Conservation (phyloP, 1,140 invertebrate species). For the Drosophila bocqueti region DNA sequence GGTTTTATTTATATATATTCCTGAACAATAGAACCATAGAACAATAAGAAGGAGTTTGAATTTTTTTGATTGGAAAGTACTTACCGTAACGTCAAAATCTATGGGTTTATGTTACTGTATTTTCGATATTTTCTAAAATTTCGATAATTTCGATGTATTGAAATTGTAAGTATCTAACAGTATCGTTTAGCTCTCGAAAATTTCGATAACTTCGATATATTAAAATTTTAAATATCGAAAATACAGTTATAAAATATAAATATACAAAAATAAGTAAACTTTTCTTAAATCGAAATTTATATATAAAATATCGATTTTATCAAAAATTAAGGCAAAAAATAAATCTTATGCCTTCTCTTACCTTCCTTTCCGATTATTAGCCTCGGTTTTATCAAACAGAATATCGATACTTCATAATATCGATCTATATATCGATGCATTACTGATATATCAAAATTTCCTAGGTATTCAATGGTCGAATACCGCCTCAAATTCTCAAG, state of each 20-base stretch:
- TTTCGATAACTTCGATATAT: too few species aligned
- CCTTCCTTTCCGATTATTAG: not conserved
- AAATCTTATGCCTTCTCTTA: not conserved
- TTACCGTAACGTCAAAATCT: not conserved
- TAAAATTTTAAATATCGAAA: too few species aligned
- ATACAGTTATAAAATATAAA: too few species aligned
- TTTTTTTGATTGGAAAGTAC: too few species aligned
- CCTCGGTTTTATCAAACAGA: not conserved
- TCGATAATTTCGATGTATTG: not conserved
- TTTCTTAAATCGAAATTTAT: too few species aligned
- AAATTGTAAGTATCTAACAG: not conserved
- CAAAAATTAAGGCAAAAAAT: too few species aligned
- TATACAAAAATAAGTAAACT: too few species aligned
- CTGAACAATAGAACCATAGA: not conserved
- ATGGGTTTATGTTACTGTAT: not conserved
- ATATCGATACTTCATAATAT: too few species aligned
- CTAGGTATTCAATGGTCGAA: conserved; percentile 9
- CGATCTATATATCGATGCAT: too few species aligned
- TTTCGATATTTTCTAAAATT: not conserved
- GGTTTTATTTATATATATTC: not conserved
- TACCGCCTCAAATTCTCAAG: conserved; percentile 4
- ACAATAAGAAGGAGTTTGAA: too few species aligned
- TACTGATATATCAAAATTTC: too few species aligned
- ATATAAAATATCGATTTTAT: not conserved
- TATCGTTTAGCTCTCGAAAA: too few species aligned